phyloP scores from a whole-genome alignment of 2,888 invertebrate species.

The Endotricha flammealis region DNA sequence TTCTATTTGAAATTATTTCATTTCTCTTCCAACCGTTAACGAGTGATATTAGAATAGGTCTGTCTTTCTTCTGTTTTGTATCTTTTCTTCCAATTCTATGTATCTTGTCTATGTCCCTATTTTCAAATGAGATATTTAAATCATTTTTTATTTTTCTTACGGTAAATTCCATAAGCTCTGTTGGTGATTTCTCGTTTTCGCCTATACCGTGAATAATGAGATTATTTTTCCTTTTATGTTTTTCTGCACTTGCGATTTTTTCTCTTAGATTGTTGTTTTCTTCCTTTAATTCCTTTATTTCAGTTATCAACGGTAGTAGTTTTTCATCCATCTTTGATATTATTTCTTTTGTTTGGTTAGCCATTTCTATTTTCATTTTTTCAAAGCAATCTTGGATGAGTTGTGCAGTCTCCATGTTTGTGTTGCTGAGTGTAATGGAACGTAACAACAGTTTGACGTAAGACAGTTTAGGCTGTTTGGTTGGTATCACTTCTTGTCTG shows the following conservation, averaged over 20 bases:
- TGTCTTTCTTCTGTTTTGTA: background rate
- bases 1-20: constrained; percentile 7
- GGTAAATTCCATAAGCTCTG: background rate
- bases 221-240: constrained; percentile 5
- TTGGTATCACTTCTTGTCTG: too few species aligned
- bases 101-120: constrained; percentile 1
- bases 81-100: constrained; percentile 2
- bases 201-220: constrained; percentile 5
- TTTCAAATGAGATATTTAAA: background rate
- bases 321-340: too few species aligned
- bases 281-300: too few species aligned
- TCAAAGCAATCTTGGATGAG: too few species aligned
- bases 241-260: constrained; percentile 1
- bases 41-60: constrained; percentile 5
- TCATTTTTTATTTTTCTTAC: background rate
- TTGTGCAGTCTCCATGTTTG: too few species aligned
- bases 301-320: too few species aligned
- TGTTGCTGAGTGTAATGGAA: too few species aligned
- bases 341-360: too few species aligned
- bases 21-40: constrained; percentile 4
- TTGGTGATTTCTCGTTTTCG: constrained; percentile 2
- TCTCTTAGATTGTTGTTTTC: too few species aligned
- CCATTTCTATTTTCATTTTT: too few species aligned
- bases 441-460: too few species aligned
- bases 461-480: too few species aligned